Base-by-base conservation (phyloP, 2,113 vertebrate species). In the Caracal caracal region DNA sequence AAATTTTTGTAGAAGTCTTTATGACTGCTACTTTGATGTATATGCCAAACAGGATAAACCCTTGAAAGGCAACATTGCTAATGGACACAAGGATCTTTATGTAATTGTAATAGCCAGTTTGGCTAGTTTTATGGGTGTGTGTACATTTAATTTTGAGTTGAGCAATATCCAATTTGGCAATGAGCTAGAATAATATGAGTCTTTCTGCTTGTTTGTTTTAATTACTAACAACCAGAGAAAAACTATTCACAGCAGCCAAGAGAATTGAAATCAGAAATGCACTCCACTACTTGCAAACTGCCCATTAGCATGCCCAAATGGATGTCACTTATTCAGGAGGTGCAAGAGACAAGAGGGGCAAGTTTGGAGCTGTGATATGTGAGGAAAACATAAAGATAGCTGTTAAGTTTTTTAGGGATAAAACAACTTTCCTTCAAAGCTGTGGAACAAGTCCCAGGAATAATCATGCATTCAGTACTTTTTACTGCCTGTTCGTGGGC, bases 101-200 rank as follows among this genome's bases (percentile, higher is more conserved):
- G 97, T 98, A 98, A 98, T 97, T 98, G 97, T 97, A 98, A 98
- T 97, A 99, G 98, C 99, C 98, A 98, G 99, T 99, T 99, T 98
- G 98, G 98, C 98, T 98, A 98, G 98, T 99, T 99, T 98, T 98
- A 98, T 98, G 98, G 98, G 98, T 98, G 98, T 98, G 98, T 98
- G 97, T 98, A 97, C 98, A 97, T 98, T 98, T 99, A 98, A 98
- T 98, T 99, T 98, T 98, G 98, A 98, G 97, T 99, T 99, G 98
- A 98, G 98, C 98, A 99, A 98, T 98, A 98, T 96, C 97, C 97
- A 98, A 86, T 97, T 98, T 98, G 96, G 95, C 98, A 98, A 98
- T 68, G 92, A 96, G 97, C 93, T 33, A 68, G 97, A 98, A 97
- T 93, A 97, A 66, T 98, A 97, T 96, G 95, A 98, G 98, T 98